Evolutionary conservation across 2,797 vertebrate species (phyloP), one percentile per base, ranked within the genome.

Genomic region (Sebastes nivosus): DNA sequence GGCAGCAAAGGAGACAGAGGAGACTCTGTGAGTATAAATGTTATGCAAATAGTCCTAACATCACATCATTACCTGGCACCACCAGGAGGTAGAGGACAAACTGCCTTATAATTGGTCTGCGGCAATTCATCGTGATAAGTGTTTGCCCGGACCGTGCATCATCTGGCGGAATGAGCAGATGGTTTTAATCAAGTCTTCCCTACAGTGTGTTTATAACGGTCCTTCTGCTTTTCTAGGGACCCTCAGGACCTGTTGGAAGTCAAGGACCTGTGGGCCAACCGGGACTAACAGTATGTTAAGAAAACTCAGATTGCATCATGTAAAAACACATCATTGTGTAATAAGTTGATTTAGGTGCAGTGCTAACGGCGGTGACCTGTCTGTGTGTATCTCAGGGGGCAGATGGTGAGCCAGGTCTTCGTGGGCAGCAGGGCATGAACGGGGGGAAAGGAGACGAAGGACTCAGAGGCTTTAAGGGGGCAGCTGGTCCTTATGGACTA

Each of bases 371-470:
- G n/a, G 22, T 67, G 36, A 67, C 64, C 52, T 77, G 63, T 68
- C 27, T 77, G 3, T 81, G 58, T 55, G 8, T 86, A 25, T 84
- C 60, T 58, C 79, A 99, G 98, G 98, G 98, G 52, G 86, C 91
- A 13, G 98, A 99, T 1, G 97, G 98, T 14, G 97, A 97, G 69
- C 92, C 96, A n/a, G 98, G 98, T 4, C 97, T 95, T 42, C 95
- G 96, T 11, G 98, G 98, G 50, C 97, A 97, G 86, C 96, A 97
- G 76, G 98, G 98, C 22, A 97, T 98, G 96, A 95, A 96, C 1
- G 98, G 98, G 1, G 95, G 95, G 55, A 99, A 99, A 88, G 98
- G 98, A 82, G 97, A 99, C 55, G 98, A 99, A 81, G 98, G 98
- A 64, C 24, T 70, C 0, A 93, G 97, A 70, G 98, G 98, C 42